A percentile compares a stretch with the other conserved stretches of the same genome.
Evolutionary conservation across 2,888 invertebrate species (phyloP).

Genomic region (Orthonychiurus folsomi): DNA sequence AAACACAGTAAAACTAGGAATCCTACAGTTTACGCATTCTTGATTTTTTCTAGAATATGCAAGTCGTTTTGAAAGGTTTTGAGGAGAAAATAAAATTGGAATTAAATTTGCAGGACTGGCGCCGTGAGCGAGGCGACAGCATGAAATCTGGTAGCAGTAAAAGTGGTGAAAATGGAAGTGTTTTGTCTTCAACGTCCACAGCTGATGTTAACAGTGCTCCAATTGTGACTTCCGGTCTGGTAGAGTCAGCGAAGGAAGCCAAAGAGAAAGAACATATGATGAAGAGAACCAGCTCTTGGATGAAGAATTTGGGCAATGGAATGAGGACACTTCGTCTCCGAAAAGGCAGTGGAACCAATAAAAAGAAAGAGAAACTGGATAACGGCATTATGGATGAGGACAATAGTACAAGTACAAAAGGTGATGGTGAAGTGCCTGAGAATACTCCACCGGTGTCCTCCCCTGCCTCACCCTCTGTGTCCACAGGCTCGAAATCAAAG

Average conservation of each 20-base stretch:
- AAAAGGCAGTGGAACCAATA: slow-evolving; percentile 16
- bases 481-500: background rate
- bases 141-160: background rate
- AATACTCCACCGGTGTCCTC: background rate
- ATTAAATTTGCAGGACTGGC: too few species aligned
- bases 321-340: slow-evolving; percentile 34
- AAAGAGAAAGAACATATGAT: slow-evolving; percentile 32
- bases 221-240: slow-evolving; percentile 7
- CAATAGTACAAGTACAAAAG: background rate
- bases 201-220: background rate
- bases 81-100: too few species aligned
- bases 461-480: background rate
- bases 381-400: background rate
- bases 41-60: too few species aligned
- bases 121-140: background rate
- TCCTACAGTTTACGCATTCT: too few species aligned
- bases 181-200: background rate
- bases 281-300: slow-evolving; percentile 30
- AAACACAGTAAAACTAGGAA: too few species aligned
- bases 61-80: too few species aligned
- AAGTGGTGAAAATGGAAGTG: slow-evolving; percentile 1
- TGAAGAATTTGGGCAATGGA: slow-evolving; percentile 39
- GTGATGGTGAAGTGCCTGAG: background rate
- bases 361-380: background rate
- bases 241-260: slow-evolving; percentile 33